These are phyloP conservation scores for Nemoura dubitans DNA, from an alignment of 2,888 invertebrate genomes.

Conservation along the genomic window DNA sequence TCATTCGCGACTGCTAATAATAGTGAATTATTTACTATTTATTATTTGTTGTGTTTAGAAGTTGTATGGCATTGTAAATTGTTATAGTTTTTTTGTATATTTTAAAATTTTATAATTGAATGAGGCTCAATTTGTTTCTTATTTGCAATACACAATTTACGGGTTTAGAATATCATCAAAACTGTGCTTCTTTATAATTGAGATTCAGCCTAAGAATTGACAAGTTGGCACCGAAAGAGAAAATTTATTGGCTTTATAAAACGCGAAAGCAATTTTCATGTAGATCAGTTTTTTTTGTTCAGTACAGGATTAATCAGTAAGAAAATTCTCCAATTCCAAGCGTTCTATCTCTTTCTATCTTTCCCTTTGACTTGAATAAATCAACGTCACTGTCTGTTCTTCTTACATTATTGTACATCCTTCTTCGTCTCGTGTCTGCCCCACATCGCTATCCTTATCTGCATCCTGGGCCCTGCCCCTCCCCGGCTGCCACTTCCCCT, in stretches of 20 bases:
- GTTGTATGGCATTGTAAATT: too few species aligned
- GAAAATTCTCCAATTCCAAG: slow-evolving; percentile 39
- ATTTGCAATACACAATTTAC: too few species aligned
- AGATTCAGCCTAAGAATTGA: too few species aligned
- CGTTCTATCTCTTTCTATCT: slow-evolving; percentile 39
- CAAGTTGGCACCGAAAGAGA: neutral
- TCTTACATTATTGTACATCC: slow-evolving; percentile 43
- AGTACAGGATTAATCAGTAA: slow-evolving; percentile 40
- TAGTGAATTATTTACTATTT: too few species aligned
- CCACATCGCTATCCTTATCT: slow-evolving; percentile 31
- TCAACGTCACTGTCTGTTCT: slow-evolving; percentile 41
- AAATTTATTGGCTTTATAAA: neutral
- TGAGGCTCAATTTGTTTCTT: too few species aligned
- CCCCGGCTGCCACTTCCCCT: too few species aligned
- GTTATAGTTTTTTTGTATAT: too few species aligned
- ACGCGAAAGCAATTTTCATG: neutral
- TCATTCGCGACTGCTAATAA: too few species aligned
- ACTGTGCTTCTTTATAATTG: too few species aligned
- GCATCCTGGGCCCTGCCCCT: slow-evolving; percentile 4
- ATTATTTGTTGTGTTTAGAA: too few species aligned
- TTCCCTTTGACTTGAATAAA: slow-evolving; percentile 41
- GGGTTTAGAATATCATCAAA: too few species aligned
- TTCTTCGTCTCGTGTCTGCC: slow-evolving; percentile 33
- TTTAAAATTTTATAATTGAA: too few species aligned
- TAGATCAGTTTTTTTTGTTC: slow-evolving; percentile 32